Base-by-base conservation (phyloP, 2,113 vertebrate species). In the Ibidorhyncha struthersii region DNA sequence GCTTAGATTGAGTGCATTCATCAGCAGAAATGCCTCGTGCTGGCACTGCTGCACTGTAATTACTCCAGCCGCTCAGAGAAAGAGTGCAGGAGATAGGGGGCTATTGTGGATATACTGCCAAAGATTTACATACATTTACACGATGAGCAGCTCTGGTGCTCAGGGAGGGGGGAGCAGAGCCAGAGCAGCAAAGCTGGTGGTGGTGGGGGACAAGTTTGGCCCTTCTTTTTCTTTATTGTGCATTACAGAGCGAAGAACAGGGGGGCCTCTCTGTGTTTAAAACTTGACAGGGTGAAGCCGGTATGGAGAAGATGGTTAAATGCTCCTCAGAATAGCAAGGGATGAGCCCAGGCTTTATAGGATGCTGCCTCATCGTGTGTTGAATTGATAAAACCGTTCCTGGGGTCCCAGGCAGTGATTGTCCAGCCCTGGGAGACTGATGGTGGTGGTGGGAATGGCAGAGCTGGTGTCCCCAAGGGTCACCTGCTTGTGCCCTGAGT, bases 21-120 rank as follows among this genome's bases (percentile, higher is more conserved):
- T 99, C 98, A 98, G 98, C 98, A 95, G 98, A 98, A 98, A 98
- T 97, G 89, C 96, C 96, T 98, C 50, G 10, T 94, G 98, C 97
- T 94, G 98, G 96, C 98, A 97, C 97, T 97, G 59, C 96, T 98
- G 93, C 98, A 96, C 98, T 98, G 98, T 98, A 98, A 98, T 99
- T 98, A 98, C 98, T 96, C 97, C 61, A 94, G 97, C 89, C 89
- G 94, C 98, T 98, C 98, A 52, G 81, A 94, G 86, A 63, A 89
- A 47, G 82, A 86, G 92, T 85, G 94, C 65, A 55, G 82, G 73
- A 71, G 95, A 36, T 98, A 97, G 95, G 92, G 98, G 92, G 96
- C 96, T 97, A 94, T 91, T 97, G 95, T 96, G 90, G 92, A 92
- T 95, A 93, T 94, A 50, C 69, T 80, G 74, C 62, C 63, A 52